Conservation (phyloP, 2,888 invertebrate genomes). For the Theristus sp. region DNA sequence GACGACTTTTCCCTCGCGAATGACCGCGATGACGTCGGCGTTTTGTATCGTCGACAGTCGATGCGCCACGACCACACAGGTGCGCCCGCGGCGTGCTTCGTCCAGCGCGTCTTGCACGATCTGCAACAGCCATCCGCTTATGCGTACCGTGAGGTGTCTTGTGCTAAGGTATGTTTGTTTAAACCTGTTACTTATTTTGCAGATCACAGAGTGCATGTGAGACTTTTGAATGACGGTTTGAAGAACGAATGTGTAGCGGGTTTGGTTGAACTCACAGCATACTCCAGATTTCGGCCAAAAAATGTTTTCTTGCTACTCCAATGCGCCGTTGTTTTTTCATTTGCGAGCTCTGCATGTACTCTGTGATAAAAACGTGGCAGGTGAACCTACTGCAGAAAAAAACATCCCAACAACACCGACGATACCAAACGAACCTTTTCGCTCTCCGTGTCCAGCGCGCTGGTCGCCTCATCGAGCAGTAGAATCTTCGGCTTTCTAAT, state of each 20-base stretch:
- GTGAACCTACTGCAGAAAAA: no score
- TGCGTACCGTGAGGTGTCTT: not conserved
- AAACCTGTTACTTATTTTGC: no score
- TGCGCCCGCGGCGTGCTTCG: constrained; percentile 11
- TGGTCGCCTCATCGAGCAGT: no score
- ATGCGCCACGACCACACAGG: constrained; percentile 16
- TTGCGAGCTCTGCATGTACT: no score
- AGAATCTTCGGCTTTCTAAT: constrained; percentile 16
- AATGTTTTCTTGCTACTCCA: no score
- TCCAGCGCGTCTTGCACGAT: constrained; percentile 14
- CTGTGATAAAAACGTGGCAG: no score
- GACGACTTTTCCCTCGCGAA: not conserved
- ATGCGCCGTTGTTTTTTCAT: no score
- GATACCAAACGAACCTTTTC: constrained; percentile 9
- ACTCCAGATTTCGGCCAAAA: no score
- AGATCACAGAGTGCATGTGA: not conserved
- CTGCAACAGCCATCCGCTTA: constrained; percentile 1
- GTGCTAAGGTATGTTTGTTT: no score
- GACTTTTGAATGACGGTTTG: not conserved
- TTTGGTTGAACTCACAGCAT: no score
- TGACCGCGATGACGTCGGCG: not conserved
- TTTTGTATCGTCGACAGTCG: constrained; percentile 14
- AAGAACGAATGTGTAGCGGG: no score
- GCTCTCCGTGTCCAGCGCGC: constrained; percentile 17
- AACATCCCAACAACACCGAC: no score